Evolutionary conservation across 2,113 vertebrate genomes (phyloP), one percentile per base, ranked within the genome.

Genomic region (Danionella cerebrum): DNA sequence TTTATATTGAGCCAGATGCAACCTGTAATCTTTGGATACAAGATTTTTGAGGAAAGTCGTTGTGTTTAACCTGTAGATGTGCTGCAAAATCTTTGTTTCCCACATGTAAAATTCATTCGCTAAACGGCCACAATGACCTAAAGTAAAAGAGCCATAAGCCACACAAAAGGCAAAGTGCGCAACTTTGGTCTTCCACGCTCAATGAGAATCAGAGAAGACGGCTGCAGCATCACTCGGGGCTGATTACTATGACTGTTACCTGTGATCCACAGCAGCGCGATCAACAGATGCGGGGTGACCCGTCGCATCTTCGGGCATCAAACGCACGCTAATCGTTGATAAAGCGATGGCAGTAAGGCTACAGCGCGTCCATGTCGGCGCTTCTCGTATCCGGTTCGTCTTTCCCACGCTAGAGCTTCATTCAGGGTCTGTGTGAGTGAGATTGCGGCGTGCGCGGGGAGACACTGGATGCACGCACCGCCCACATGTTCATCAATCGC

Each of bases 231-330:
- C 19, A 35, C 16, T 63, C 33, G 3, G 33, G 3, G 13, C 21
- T 44, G 35, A 21, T 35, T 14, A 19, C 51, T 76, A 33, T 33
- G 5, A 72, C 86, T 81, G 31, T 21, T 83, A 88, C 87, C 87
- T 74, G 73, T 41, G 38, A 86, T 67, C 22, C 84, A 79, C 73
- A 85, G 76, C 67, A 71, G 82, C 18, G 39, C 77, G 67, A 80
- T 41, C 33, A 78, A 11, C 14, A 79, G 5, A 2, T 64, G 42
- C 51, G 53, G 74, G 19, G 38, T 16, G 31, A 69, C 22, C 44
- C 58, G 44, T 53, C 80, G 70, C 86, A 87, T 85, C 78, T 36
- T 59, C 68, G 47, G 5, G 47, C 6, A 13, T 24, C 24, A 2
- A 51, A 13, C n/a, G 10, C 60, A 71, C 72, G n/a, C 7, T 8